These are phyloP conservation scores for Ephialtes manifestator DNA, from an alignment of 2,888 invertebrate species.

Conservation along the genomic window DNA sequence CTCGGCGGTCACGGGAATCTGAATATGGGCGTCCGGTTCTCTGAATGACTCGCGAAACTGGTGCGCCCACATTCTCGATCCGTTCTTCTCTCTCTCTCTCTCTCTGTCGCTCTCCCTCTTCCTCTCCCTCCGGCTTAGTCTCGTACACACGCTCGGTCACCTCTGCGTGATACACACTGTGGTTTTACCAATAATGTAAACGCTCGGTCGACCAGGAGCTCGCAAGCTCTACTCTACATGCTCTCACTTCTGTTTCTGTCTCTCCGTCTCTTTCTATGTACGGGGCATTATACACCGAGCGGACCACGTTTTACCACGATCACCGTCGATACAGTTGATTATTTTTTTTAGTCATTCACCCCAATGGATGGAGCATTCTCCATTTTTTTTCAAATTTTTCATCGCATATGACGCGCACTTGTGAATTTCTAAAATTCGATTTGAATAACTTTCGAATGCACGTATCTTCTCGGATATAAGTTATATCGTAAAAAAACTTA, in stretches of 20 bases:
- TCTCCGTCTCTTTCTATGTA: constrained; percentile 12
- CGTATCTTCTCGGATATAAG: too few species aligned
- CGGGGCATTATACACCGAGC: too few species aligned
- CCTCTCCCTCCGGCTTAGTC: not conserved
- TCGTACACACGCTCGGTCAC: constrained; percentile 7
- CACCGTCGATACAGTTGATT: too few species aligned
- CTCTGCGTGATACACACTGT: constrained; percentile 27
- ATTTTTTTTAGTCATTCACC: too few species aligned
- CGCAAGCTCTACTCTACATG: constrained; percentile 52
- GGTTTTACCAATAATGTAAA: constrained; percentile 69
- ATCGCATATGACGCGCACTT: too few species aligned
- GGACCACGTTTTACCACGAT: too few species aligned
- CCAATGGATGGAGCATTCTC: too few species aligned
- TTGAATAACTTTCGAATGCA: too few species aligned
- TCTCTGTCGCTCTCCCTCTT: constrained; percentile 8
- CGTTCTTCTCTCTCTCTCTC: constrained; percentile 39
- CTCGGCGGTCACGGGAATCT: constrained; percentile 69
- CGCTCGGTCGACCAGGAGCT: constrained; percentile 46
- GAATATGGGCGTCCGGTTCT: constrained; percentile 74
- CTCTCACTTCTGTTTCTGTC: constrained; percentile 33
- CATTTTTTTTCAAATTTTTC: too few species aligned
- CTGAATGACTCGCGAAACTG: constrained; percentile 80
- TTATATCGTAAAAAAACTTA: too few species aligned
- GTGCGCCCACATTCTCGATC: constrained; percentile 81
- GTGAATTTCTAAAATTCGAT: too few species aligned